A percentile compares a stretch with the other conserved stretches of the same genome.
Conservation (phyloP, 2,113 vertebrate genomes). For the Lycaon pictus region DNA sequence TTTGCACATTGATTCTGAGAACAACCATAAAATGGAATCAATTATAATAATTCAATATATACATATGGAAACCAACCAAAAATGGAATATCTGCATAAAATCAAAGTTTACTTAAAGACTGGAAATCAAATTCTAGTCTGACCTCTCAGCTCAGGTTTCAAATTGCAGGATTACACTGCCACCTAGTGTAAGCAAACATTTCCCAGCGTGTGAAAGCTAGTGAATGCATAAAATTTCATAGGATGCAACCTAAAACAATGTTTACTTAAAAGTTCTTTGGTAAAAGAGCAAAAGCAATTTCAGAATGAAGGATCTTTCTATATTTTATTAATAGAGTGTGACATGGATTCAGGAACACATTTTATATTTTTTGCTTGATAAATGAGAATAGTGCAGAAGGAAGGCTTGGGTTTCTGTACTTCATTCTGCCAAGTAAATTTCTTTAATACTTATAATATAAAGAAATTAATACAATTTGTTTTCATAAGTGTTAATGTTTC, state of each 20-base stretch:
- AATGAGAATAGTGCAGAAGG: background rate
- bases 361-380: conserved; percentile 20
- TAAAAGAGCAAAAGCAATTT: conserved; percentile 25
- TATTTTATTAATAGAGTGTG: conserved; percentile 23
- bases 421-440: conserved; percentile 39
- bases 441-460: background rate
- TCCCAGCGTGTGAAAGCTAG: background rate
- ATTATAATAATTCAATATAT: conserved; percentile 29
- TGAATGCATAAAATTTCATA: background rate
- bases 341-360: background rate
- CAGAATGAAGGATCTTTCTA: background rate
- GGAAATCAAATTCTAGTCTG: conserved; percentile 44
- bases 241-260: background rate
- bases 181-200: conserved; percentile 69
- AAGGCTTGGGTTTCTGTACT: background rate
- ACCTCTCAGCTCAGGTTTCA: background rate
- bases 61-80: conserved; percentile 29
- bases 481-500: background rate
- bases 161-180: conserved; percentile 74
- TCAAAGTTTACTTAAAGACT: conserved; percentile 19
- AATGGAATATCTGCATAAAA: conserved; percentile 61
- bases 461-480: background rate
- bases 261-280: background rate
- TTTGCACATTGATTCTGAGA: conserved; percentile 43
- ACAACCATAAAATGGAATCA: conserved; percentile 26